Percentiles rank a stretch among this genome's conserved stretches.
Conservation (phyloP, 2,888 invertebrate species). For the Synanthedon formicaeformis region DNA sequence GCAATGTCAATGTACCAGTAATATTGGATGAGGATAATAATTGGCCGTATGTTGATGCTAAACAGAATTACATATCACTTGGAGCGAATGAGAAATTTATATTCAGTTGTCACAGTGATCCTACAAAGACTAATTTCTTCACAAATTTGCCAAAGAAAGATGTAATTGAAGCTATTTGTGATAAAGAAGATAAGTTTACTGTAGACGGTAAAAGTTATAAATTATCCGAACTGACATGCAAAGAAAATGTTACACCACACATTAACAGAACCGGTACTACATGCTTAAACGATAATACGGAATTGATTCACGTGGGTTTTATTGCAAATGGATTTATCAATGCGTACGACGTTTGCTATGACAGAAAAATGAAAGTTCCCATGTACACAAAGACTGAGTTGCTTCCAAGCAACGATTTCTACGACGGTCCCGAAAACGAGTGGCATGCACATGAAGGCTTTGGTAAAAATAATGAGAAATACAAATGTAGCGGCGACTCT, state of each 20-base stretch:
- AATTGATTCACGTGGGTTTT: conserved; percentile 6
- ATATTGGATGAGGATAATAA: background rate
- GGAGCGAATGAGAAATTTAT: background rate
- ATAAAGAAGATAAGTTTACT: conserved; percentile 5
- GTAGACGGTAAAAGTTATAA: conserved; percentile 4
- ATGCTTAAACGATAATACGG: conserved; percentile 5
- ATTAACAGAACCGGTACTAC: conserved; percentile 2
- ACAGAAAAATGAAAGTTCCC: conserved; percentile 2
- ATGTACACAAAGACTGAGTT: conserved; percentile 1
- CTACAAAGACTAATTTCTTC: background rate
- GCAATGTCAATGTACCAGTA: background rate
- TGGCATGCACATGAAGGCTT: background rate
- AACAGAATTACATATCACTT: background rate
- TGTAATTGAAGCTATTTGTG: conserved; percentile 5
- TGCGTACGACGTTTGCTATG: conserved; percentile 7
- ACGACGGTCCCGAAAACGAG: background rate
- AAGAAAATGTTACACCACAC: conserved; percentile 1
- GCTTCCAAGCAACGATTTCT: background rate
- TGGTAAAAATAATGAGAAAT: background rate
- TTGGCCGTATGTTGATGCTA: background rate
- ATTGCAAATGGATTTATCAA: conserved; percentile 1
- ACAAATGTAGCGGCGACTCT: background rate
- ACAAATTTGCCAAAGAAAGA: background rate
- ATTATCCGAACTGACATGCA: conserved; percentile 5
- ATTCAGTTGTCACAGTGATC: background rate